These are phyloP conservation scores for Isurus oxyrinchus DNA, from an alignment of 2,113 vertebrate genomes.

Conservation along the genomic window DNA sequence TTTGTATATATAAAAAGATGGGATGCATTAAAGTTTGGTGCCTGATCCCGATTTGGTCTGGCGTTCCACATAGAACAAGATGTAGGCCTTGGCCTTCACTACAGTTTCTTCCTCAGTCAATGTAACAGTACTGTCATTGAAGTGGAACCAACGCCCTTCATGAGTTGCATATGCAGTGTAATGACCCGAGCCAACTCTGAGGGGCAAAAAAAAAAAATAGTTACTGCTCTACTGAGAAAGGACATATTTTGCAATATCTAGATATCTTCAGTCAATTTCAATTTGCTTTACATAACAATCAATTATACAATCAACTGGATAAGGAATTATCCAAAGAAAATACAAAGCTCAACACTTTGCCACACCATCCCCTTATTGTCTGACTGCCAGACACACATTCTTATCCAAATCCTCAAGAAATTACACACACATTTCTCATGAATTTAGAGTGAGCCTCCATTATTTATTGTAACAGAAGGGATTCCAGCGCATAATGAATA, in stretches of 20 bases:
- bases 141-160: constrained; percentile 88
- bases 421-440: too few relatives aligned
- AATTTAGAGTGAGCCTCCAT: too few relatives aligned
- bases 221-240: neutral
- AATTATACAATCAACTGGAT: neutral
- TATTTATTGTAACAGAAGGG: too few relatives aligned
- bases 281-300: neutral
- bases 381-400: too few relatives aligned
- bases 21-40: constrained; percentile 64
- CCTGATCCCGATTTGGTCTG: constrained; percentile 60
- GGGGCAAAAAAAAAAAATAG: neutral
- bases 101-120: constrained; percentile 83
- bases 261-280: neutral
- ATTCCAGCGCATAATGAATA: neutral
- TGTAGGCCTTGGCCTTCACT: constrained; percentile 91
- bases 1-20: constrained; percentile 37
- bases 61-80: constrained; percentile 88
- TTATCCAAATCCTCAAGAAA: too few relatives aligned
- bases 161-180: constrained; percentile 89
- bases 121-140: constrained; percentile 96
- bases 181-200: constrained; percentile 88
- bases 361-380: too few relatives aligned
- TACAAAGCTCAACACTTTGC: neutral
- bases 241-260: neutral
- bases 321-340: too few relatives aligned